Percentiles rank a stretch among this genome's conserved stretches.
Conservation (phyloP, 2,888 invertebrate genomes). For the Clunio marinus region DNA sequence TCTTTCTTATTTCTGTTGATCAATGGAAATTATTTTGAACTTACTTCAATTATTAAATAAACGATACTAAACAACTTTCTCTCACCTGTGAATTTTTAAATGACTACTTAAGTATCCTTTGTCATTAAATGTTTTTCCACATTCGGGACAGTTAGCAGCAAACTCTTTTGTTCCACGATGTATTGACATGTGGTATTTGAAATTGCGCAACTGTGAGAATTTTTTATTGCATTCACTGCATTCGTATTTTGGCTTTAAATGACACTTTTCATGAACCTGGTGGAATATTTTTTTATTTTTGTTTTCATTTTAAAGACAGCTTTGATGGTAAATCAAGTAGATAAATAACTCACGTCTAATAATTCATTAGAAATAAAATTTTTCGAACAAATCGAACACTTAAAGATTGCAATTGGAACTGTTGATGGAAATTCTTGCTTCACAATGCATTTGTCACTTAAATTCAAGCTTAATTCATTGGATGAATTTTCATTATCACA, state of each 20-base stretch:
- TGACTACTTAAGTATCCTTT: conserved; percentile 79
- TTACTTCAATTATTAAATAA: too few relatives aligned
- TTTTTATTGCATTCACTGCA: conserved; percentile 75
- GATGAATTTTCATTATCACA: conserved; percentile 22
- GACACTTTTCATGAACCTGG: conserved; percentile 50
- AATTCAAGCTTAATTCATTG: background rate
- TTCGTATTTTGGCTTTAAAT: conserved; percentile 56
- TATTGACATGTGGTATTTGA: conserved; percentile 76
- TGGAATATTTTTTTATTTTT: conserved; percentile 37
- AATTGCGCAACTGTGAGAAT: conserved; percentile 78
- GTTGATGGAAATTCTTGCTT: background rate
- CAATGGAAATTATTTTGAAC: background rate
- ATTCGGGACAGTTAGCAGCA: conserved; percentile 64
- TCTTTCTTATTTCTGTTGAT: conserved; percentile 65
- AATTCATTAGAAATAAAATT: conserved; percentile 19
- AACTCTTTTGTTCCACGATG: conserved; percentile 80
- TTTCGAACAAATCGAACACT: conserved; percentile 25
- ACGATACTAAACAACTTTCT: too few relatives aligned
- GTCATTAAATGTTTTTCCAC: conserved; percentile 80
- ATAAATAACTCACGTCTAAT: conserved; percentile 33
- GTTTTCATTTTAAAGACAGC: background rate
- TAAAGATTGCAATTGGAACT: background rate
- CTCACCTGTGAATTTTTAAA: conserved; percentile 73
- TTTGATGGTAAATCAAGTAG: too few relatives aligned
- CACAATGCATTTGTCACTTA: background rate